phyloP scores from a whole-genome alignment of 2,797 vertebrate genomes.

The Neosalanx taihuensis region DNA sequence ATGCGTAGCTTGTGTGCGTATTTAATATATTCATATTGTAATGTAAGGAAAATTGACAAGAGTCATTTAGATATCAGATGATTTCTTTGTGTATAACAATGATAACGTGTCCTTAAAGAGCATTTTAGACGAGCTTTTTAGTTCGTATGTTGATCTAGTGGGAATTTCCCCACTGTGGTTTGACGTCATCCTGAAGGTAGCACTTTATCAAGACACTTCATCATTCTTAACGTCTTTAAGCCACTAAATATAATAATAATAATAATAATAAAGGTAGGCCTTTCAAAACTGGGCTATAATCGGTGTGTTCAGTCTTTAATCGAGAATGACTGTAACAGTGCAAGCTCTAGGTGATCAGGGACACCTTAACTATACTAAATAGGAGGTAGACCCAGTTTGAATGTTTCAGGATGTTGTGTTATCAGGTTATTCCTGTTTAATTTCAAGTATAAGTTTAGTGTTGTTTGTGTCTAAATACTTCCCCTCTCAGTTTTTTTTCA shows the following conservation, averaged over 20 bases:
- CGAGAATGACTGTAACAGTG: background rate
- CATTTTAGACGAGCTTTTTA: no score
- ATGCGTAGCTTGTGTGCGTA: background rate
- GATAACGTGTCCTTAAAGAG: background rate
- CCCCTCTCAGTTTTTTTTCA: background rate
- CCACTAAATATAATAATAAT: no score
- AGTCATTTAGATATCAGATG: no score
- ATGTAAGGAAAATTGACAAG: background rate
- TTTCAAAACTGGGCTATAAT: no score
- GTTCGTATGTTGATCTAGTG: slow-evolving; percentile 18
- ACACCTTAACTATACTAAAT: background rate
- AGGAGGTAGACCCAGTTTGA: background rate
- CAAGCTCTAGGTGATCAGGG: background rate
- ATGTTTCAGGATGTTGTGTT: background rate
- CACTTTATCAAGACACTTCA: no score
- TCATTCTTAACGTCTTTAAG: no score
- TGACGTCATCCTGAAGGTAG: slow-evolving; percentile 29
- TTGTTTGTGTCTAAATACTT: background rate
- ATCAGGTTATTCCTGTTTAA: background rate
- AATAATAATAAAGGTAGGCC: no score
- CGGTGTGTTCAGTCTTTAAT: no score
- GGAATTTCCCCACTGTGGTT: slow-evolving; percentile 50
- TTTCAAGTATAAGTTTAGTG: background rate
- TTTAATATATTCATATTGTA: background rate
- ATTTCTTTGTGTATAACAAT: no score